A percentile compares a stretch with the other conserved stretches of the same genome.
These are phyloP conservation scores for Sarcophaga variegata DNA, from an alignment of 2,888 invertebrate species.

Conservation along the genomic window DNA sequence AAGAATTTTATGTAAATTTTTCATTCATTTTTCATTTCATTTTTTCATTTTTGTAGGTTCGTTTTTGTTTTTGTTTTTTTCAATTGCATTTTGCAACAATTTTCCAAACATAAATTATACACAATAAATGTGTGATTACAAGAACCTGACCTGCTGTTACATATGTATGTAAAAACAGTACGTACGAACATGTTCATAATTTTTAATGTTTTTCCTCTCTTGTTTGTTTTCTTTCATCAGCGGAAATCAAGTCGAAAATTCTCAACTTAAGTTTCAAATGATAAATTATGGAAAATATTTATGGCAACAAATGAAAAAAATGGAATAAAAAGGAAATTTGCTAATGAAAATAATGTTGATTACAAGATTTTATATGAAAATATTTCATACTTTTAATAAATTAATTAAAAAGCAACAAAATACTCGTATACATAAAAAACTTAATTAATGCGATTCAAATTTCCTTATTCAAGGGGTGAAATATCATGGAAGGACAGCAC, in stretches of 20 bases:
- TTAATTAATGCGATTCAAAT: too few relatives aligned
- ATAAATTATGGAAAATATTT: slow-evolving; percentile 30
- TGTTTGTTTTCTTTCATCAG: slow-evolving; percentile 1
- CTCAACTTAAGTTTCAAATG: slow-evolving; percentile 3
- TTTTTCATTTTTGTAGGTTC: neutral
- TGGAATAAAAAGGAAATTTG: too few relatives aligned
- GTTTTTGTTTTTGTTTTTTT: slow-evolving; percentile 28
- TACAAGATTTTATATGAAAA: too few relatives aligned
- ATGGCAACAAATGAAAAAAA: too few relatives aligned
- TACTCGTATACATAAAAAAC: too few relatives aligned
- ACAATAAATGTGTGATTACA: too few relatives aligned
- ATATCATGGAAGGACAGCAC: too few relatives aligned
- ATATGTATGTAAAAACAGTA: neutral
- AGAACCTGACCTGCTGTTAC: neutral
- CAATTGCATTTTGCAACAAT: slow-evolving; percentile 47
- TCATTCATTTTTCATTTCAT: slow-evolving; percentile 15
- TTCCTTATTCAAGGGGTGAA: too few relatives aligned
- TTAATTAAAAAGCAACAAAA: too few relatives aligned
- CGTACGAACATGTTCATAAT: slow-evolving; percentile 38
- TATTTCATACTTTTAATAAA: too few relatives aligned
- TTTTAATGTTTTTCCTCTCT: slow-evolving; percentile 24
- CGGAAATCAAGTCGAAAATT: slow-evolving; percentile 29
- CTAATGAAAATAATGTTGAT: too few relatives aligned
- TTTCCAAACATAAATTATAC: slow-evolving; percentile 62
- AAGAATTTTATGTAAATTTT: slow-evolving; percentile 69